Base-by-base conservation (phyloP, 1,140 invertebrate species). In the Thalassaphorura encarpata region DNA sequence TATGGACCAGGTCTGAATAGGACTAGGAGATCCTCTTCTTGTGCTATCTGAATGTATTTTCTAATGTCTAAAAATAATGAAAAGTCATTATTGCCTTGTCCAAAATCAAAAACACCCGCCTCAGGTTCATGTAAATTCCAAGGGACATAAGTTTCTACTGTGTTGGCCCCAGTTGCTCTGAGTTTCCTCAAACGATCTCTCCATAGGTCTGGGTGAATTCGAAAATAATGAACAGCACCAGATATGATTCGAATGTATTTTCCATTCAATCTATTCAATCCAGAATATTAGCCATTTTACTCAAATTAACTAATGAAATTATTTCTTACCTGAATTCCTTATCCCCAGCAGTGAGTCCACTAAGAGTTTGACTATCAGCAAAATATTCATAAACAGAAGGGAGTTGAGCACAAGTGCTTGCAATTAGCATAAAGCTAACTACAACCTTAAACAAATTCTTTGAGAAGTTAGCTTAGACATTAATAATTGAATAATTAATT, bases 151-250 rank as follows among this genome's bases (percentile, higher is more conserved):
- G 58, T 66, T 41, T 60, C 56, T 2, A 63, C 27, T 16, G 76
- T 70, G 58, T 78, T 78, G 11, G 76, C 67, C n/a, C 76, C 77
- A 59, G 70, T 70, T 21, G 74, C 75, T 62, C 77, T 69, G 64
- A 75, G 67, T 68, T 70, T 78, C 71, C 52, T 72, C 71, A 79
- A 58, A 19, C 76, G 63, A 56, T 77, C 73, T 52, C 67, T 55
- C 77, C 77, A 79, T 52, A 73, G 71, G 21, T 70, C 66, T 0
- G 74, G 75, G 36, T 74, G 68, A 31, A 77, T 69, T 6, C 77
- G 67, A 61, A 78, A 78, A 64, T 78, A 79, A 62, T 79, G 76
- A 56, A 79, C 72, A 8, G 77, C 69, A 6, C 77, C 77, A 53
- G 67, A 69, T 41, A 71, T 64, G 15, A 74, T 64, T 4, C 67